Base-by-base conservation (phyloP, 30 jellyfish, hydroid and myxozoan species). In the Cassiopea andromeda region DNA sequence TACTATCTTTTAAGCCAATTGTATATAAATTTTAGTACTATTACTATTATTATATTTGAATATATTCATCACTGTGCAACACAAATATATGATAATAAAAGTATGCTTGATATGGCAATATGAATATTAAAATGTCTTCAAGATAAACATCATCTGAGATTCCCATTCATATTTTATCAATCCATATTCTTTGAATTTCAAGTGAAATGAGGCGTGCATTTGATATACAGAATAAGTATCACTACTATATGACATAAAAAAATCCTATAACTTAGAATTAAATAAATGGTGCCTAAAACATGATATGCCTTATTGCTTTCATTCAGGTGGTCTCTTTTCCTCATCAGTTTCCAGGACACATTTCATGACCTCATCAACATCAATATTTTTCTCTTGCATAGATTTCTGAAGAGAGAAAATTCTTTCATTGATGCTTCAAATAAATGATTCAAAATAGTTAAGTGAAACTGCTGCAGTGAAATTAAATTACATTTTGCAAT, bases 361-460 rank as follows among this genome's bases (percentile, higher is more conserved):
- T 66, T 90, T 94, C 96, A 94, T 76, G 77, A 94, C 98, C 80
- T 94, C 98, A 47, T 94, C 98, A 57, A 94, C 83, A 14, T 94
- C 91, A 6, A 94, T 94, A 66, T 94, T 94, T 78, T 94, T 94
- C 49, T 90, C 97, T 58, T 75, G 85, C 96, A 94, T 72, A n/a
- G 98, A 89, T 61, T 90, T 90, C 98, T 94, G 69, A 60, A 85
- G 81, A 47, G 81, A 8, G 48, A 50, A 48, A 60, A 64, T 2
- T 9, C 0, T 27, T 54, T 3, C 12, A 6, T 54, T 54, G 38
- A 27, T 27, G 38, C 38, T 27, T 27, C 38, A 27, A 27, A 27
- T 27, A 27, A 27, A 27, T 27, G 38, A 27, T 27, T 27, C 38
- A 27, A 27, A 27, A 27, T 27, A 27, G 38, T 27, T 0, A 27